Conservation (phyloP, 1,140 invertebrate genomes). For the Elymnias hypermnestra region DNA sequence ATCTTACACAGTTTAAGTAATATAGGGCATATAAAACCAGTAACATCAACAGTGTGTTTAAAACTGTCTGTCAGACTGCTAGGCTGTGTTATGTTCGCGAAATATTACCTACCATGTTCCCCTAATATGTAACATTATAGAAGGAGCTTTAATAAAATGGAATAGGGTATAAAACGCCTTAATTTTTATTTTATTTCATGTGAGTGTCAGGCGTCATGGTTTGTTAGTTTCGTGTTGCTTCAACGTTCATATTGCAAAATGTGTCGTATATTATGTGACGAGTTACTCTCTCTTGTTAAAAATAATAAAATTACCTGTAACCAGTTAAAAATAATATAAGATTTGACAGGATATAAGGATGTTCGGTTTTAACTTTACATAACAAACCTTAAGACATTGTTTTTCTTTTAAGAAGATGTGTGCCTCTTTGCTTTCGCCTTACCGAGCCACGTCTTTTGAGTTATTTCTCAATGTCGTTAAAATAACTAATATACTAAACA, state of each 20-base stretch:
- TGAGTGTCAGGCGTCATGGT: conserved; percentile 58
- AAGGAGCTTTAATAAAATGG: conserved; percentile 7
- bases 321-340: neutral
- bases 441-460: too few species aligned
- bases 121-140: too few species aligned
- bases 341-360: neutral
- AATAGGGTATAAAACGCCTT: conserved; percentile 11
- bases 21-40: conserved; percentile 13
- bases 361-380: neutral
- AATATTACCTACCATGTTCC: too few species aligned
- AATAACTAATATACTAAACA: too few species aligned
- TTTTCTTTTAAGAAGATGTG: neutral
- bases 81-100: conserved; percentile 26
- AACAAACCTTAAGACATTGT: neutral
- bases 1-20: conserved; percentile 25
- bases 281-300: too few species aligned
- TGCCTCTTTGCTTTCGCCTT: too few species aligned
- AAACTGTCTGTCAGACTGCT: conserved; percentile 1
- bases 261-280: conserved; percentile 46
- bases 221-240: conserved; percentile 46
- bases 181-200: conserved; percentile 20
- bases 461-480: too few species aligned
- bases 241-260: conserved; percentile 57
- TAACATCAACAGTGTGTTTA: neutral
- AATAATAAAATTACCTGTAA: too few species aligned